These are phyloP conservation scores for Empis livida DNA, from an alignment of 2,888 invertebrate genomes.

Conservation along the genomic window DNA sequence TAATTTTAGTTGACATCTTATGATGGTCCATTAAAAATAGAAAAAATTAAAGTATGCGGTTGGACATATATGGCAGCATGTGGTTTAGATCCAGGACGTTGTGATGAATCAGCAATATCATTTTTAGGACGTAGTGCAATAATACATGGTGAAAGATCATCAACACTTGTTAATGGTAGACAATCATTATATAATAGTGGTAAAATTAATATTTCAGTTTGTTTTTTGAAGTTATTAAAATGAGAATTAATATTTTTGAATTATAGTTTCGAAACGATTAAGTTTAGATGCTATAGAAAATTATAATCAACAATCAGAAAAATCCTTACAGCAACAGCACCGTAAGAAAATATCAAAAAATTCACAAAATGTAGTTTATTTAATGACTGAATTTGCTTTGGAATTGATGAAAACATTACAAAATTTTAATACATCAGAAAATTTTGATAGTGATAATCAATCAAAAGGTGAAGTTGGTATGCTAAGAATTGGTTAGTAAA, in stretches of 20 bases:
- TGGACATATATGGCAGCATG: constrained; percentile 97
- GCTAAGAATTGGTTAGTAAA: constrained; percentile 24
- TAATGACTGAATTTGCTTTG: constrained; percentile 58
- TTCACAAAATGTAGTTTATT: constrained; percentile 38
- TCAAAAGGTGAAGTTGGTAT: constrained; percentile 27
- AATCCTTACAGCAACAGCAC: constrained; percentile 22
- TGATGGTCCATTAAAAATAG: constrained; percentile 52
- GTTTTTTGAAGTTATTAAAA: not conserved
- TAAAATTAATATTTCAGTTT: not conserved
- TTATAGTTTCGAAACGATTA: constrained; percentile 34
- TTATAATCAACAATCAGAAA: not conserved
- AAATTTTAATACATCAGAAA: constrained; percentile 44
- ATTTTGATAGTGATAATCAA: constrained; percentile 39
- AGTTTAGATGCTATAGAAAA: constrained; percentile 7
- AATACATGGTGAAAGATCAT: constrained; percentile 13
- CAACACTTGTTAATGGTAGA: constrained; percentile 27
- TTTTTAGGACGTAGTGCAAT: constrained; percentile 15
- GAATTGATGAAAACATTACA: constrained; percentile 54
- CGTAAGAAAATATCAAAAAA: constrained; percentile 23
- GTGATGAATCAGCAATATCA: constrained; percentile 36
- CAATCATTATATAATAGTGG: constrained; percentile 36
- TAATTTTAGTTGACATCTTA: constrained; percentile 44
- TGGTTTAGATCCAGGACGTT: constrained; percentile 65
- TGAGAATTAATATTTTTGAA: not conserved
- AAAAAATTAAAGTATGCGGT: constrained; percentile 94